phyloP scores from a whole-genome alignment of 2,113 vertebrate species.

The Amblyopsis rosae region DNA sequence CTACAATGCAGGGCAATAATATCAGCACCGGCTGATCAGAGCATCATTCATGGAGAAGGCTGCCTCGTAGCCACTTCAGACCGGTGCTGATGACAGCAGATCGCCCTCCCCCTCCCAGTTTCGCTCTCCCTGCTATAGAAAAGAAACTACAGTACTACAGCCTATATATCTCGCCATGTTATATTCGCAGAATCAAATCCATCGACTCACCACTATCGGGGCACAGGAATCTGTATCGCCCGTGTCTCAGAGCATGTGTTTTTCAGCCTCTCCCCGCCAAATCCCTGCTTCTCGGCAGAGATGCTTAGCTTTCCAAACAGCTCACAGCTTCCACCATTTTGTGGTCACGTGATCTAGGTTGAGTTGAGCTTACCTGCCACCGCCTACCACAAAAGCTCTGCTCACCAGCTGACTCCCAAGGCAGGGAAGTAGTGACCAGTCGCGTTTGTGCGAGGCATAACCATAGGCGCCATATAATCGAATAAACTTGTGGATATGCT shows the following conservation, averaged over 20 bases:
- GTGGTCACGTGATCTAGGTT: constrained; percentile 72
- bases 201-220: constrained; percentile 71
- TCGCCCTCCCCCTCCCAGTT: not conserved
- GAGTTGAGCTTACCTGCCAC: constrained; percentile 64
- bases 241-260: constrained; percentile 59
- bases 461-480: no score
- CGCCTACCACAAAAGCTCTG: constrained; percentile 32
- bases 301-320: constrained; percentile 70
- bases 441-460: no score
- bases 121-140: not conserved
- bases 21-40: constrained; percentile 30
- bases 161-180: constrained; percentile 6
- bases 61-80: constrained; percentile 42
- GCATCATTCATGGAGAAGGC: constrained; percentile 51
- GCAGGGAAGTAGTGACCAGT: constrained; percentile 26
- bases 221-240: constrained; percentile 52
- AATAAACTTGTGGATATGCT: no score
- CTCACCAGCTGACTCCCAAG: constrained; percentile 26
- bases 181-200: constrained; percentile 23
- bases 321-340: constrained; percentile 78
- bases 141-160: no score
- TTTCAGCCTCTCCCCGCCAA: constrained; percentile 33
- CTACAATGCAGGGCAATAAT: constrained; percentile 11
- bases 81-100: constrained; percentile 61
- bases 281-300: constrained; percentile 62